These are phyloP conservation scores for Anas platyrhynchos DNA, from an alignment of 2,113 vertebrate genomes.

Conservation along the genomic window DNA sequence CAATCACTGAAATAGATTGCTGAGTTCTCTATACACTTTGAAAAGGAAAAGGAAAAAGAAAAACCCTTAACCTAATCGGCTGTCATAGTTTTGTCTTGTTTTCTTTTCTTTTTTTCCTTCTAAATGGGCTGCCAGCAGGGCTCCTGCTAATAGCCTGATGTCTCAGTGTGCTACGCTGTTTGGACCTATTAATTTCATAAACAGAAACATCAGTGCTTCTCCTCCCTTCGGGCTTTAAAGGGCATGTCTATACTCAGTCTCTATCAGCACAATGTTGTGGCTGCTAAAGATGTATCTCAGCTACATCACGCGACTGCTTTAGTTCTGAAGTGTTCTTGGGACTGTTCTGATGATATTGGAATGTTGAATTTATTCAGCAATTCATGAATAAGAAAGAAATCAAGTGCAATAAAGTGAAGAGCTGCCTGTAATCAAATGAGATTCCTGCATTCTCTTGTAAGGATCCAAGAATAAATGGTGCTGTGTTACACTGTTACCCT, in stretches of 20 bases:
- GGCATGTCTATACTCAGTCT: not conserved
- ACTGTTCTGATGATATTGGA: not conserved
- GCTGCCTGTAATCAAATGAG: not conserved
- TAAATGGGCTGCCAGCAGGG: not conserved
- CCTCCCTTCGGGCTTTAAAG: not conserved
- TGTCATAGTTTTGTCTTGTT: not conserved
- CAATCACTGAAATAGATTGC: not conserved
- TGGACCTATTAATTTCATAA: slow-evolving; percentile 11
- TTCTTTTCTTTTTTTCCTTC: not conserved
- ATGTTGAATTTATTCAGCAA: not conserved
- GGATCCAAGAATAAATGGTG: not conserved
- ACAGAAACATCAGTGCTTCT: not conserved
- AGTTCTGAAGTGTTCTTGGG: not conserved
- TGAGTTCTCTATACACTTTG: not conserved
- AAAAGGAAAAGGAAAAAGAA: not conserved
- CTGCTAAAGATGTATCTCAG: not conserved
- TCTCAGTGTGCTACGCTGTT: not conserved
- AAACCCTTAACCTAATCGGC: not conserved
- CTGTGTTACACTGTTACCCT: accelerated
- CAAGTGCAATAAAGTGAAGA: not conserved
- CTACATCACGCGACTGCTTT: not conserved
- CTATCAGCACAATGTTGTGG: not conserved
- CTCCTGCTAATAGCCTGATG: not conserved
- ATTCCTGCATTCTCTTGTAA: not conserved
- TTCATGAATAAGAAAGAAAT: not conserved